A percentile compares a stretch with the other conserved stretches of the same genome.
Evolutionary conservation across 2,113 vertebrate genomes (phyloP).

Genomic region (Eira barbara): DNA sequence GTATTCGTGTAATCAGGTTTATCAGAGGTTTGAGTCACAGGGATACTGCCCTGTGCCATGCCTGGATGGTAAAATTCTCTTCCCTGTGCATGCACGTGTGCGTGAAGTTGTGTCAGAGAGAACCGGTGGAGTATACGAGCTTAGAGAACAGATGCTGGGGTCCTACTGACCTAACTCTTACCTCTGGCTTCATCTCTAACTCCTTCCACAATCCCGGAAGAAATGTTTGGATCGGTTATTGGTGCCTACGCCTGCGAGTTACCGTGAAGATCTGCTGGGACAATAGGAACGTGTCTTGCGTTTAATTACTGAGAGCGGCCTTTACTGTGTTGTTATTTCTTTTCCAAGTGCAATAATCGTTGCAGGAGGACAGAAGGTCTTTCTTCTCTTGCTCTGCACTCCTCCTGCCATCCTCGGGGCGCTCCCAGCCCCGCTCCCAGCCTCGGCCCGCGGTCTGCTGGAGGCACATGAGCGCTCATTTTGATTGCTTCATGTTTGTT

Average conservation of each 20-base stretch:
- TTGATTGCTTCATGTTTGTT: background rate
- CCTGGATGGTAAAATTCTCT: background rate
- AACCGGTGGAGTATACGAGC: background rate
- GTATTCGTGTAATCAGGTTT: constrained; percentile 52
- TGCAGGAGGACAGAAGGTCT: background rate
- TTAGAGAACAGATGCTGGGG: background rate
- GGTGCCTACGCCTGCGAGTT: background rate
- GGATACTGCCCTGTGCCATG: background rate
- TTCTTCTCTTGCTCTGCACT: background rate
- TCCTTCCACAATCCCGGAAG: background rate
- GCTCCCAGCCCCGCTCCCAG: background rate
- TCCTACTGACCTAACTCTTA: background rate
- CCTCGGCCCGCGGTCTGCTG: rapidly evolving
- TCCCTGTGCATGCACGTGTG: background rate
- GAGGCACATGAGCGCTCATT: background rate
- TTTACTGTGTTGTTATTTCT: background rate
- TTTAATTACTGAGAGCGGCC: background rate
- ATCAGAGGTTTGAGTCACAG: constrained; percentile 41
- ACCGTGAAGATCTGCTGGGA: background rate
- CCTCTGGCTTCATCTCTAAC: background rate
- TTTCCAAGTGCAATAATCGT: background rate
- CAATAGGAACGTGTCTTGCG: background rate
- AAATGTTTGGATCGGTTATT: background rate
- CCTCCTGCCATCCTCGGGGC: background rate
- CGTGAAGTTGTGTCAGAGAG: background rate